These are phyloP conservation scores for Strix aluco DNA, from an alignment of 2,113 vertebrate genomes.

Conservation along the genomic window DNA sequence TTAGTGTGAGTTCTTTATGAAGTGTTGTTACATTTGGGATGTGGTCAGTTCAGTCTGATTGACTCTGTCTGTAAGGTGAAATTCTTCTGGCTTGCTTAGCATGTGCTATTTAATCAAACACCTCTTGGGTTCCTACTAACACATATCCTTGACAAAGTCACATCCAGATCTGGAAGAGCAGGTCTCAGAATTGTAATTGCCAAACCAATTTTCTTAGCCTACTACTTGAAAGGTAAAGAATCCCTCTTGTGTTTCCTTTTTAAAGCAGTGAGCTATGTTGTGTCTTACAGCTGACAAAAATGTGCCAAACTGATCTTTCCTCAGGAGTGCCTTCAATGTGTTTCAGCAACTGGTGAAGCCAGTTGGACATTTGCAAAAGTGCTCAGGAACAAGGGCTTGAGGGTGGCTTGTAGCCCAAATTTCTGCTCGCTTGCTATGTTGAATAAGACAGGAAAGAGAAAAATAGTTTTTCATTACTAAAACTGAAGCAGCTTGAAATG, in stretches of 20 bases:
- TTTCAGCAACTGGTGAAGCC: neutral
- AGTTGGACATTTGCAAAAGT: neutral
- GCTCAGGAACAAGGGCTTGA: neutral
- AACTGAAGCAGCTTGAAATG: neutral
- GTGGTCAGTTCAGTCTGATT: neutral
- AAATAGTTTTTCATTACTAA: neutral
- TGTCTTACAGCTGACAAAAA: neutral
- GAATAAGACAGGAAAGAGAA: neutral
- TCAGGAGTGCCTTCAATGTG: neutral
- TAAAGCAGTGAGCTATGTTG: neutral
- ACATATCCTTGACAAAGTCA: neutral
- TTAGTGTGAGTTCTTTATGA: neutral
- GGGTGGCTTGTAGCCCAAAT: neutral
- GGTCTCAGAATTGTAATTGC: neutral
- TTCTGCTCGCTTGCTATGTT: neutral
- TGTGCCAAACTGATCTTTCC: neutral
- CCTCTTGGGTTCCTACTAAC: neutral
- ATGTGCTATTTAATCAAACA: neutral
- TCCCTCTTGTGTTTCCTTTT: neutral
- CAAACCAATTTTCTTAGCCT: neutral
- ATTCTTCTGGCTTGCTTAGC: neutral
- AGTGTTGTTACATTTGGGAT: neutral
- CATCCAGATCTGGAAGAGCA: neutral
- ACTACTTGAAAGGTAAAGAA: neutral
- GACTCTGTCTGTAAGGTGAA: neutral